Percentiles rank a stretch among this genome's conserved stretches.
phyloP scores from a whole-genome alignment of 2,797 vertebrate genomes.

The Sphenodon punctatus region DNA sequence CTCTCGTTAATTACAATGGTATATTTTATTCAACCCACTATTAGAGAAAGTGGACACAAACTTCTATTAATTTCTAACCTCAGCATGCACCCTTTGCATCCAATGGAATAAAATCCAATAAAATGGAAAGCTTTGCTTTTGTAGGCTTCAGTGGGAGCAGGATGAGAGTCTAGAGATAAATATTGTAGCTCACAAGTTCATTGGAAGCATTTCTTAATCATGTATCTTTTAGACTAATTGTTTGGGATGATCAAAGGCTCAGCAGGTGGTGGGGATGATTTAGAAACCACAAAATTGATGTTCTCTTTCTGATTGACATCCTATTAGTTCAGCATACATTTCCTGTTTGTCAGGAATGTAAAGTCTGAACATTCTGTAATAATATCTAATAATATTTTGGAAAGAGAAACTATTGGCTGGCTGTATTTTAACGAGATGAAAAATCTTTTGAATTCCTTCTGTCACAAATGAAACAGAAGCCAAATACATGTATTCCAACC shows the following conservation, averaged over 20 bases:
- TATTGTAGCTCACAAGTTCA: constrained; percentile 52
- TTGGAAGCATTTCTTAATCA: constrained; percentile 77
- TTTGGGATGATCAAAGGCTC: constrained; percentile 82
- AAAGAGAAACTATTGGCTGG: constrained; percentile 74
- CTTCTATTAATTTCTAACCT: not conserved
- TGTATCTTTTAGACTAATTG: constrained; percentile 80
- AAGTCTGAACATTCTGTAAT: constrained; percentile 76
- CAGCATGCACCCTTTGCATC: not conserved
- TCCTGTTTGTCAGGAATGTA: constrained; percentile 81
- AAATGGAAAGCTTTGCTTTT: no score
- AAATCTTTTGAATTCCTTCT: constrained; percentile 64
- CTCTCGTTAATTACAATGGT: no score
- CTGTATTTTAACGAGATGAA: constrained; percentile 68
- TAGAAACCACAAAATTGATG: constrained; percentile 82
- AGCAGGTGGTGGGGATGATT: constrained; percentile 81
- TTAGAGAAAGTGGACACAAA: no score
- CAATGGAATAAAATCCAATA: no score
- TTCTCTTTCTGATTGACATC: constrained; percentile 81
- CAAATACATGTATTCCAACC: constrained; percentile 41
- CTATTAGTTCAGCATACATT: constrained; percentile 76
- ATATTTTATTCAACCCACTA: no score
- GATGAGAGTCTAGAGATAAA: constrained; percentile 39
- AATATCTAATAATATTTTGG: constrained; percentile 79
- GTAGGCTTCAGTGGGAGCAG: not conserved
- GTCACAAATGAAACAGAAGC: constrained; percentile 73